Base-by-base conservation (phyloP, 2,888 invertebrate genomes). In the Drosophila formosana region DNA sequence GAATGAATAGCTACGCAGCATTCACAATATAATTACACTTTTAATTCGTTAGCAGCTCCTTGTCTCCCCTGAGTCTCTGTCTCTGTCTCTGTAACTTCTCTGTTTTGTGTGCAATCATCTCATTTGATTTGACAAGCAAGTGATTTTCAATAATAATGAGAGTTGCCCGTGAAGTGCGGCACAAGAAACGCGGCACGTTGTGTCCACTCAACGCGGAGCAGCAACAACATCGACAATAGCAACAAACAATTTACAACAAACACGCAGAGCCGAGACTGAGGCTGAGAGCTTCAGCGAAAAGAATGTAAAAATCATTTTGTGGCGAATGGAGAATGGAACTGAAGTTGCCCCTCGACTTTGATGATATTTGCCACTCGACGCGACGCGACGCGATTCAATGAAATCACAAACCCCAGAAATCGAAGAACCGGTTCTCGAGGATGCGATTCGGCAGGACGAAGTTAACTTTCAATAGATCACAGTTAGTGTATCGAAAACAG, bases 101-200 rank as follows among this genome's bases (percentile, higher is more conserved):
- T 50, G 34, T 60, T 75, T 85, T 87, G 77, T 87, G 87, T 87
- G 74, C 80, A 89, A 88, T 87, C 87, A 87, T 87, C 87, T 81
- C 82, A 83, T 87, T 89, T 87, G 89, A 87, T 87, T 87, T 87
- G 87, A 87, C 89, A 87, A 78, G 88, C 88, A 89, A 87, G 87
- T 87, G 87, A 88, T 87, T 87, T 87, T 83, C 89, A 87, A 87
- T 87, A 87, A 87, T 88, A 89, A 88, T 81, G 84, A 85, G 87
- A 88, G 86, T 64, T 87, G 88, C 41, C 52, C 62, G 64, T 84
- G 37, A 78, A 74, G 79, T 79, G 76, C 76, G 68, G 67, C 53
- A 69, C 65, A 58, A 70, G 65, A 66, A 67, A 66, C 66, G 66
- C 67, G 37, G 39, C 72, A 69, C 53, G 76, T 84, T 69, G 71